Evolutionary conservation across 2,888 invertebrate genomes (phyloP).

Genomic region (Cylloceria caligata): DNA sequence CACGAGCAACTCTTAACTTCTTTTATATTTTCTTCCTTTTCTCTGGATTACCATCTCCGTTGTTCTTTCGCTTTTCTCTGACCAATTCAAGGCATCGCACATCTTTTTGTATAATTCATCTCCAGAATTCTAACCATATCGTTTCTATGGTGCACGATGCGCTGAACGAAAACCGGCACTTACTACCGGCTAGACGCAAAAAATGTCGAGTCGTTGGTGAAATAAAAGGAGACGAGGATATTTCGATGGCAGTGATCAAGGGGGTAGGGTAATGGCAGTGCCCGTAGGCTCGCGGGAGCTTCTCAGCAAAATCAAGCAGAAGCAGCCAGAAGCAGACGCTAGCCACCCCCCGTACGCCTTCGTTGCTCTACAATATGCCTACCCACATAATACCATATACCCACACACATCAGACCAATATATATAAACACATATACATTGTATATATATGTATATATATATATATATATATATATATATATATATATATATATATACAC

Average conservation of each 20-base stretch:
- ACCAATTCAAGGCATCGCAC: background rate
- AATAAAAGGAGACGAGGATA: slow-evolving; percentile 75
- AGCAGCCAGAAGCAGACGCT: slow-evolving; percentile 49
- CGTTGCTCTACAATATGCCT: slow-evolving; percentile 47
- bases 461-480: too few species aligned
- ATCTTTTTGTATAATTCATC: slow-evolving; percentile 57
- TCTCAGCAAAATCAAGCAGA: slow-evolving; percentile 56
- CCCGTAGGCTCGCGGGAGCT: slow-evolving; percentile 73
- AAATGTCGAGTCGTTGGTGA: slow-evolving; percentile 80
- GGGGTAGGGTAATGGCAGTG: slow-evolving; percentile 81
- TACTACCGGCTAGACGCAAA: slow-evolving; percentile 84
- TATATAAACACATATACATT: too few species aligned
- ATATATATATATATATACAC: slow-evolving; percentile 15
- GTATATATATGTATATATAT: slow-evolving; percentile 14
- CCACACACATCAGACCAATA: slow-evolving; percentile 13
- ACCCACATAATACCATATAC: slow-evolving; percentile 8
- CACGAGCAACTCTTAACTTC: slow-evolving; percentile 7
- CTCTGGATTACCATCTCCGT: background rate
- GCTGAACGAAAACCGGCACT: slow-evolving; percentile 78
- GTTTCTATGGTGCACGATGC: slow-evolving; percentile 51
- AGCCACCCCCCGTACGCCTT: slow-evolving; percentile 37
- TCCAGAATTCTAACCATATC: slow-evolving; percentile 28
- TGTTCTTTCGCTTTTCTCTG: background rate
- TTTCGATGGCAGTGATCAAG: slow-evolving; percentile 83
- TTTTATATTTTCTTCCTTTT: slow-evolving; percentile 24